Base-by-base conservation (phyloP, 2,888 invertebrate genomes). In the Pyrochroa serraticornis region DNA sequence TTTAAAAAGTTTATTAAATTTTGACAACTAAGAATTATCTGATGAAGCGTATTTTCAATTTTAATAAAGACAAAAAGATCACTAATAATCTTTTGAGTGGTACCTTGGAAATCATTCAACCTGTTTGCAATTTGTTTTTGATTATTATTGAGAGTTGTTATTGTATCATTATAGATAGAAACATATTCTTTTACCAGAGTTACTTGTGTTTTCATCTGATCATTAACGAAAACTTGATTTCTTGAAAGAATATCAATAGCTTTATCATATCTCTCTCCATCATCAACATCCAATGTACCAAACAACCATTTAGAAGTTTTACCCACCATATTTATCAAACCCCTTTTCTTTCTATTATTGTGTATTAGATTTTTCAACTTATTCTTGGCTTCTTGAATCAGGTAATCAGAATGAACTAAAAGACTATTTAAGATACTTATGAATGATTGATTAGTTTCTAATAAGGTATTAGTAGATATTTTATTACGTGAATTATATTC, bases 1-100 rank as follows among this genome's bases (percentile, higher is more conserved):
- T 66, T 58, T n/a, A 66, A 31, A 36, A 66, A 56, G 6, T 43
- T 52, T 10, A 66, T 58, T 39, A 64, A 34, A 47, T 58, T 57
- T 61, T 65, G 52, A 37, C 55, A 58, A 37, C 61, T 50, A 9
- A 63, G 38, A 13, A 61, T 61, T 12, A 58, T 48, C 50, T 64
- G 62, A 14, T 50, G 14, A 36, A 62, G 39, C 6, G 37, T 42
- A 46, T 54, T 54, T 61, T 53, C 22, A 22, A 22, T 22, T 22
- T 22, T 22, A 22, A 22, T 22, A 22, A 22, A 22, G 5, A 5
- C 22, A 22, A 22, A 22, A 22, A 22, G 22, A 5, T 22, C 22
- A 22, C 5, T 22, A 22, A 22, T 5, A 22, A 22, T 3, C 5
- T 22, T 22, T 22, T 22, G 22, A 22, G 5, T 22, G 22, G 5